Evolutionary conservation across 2,888 invertebrate genomes (phyloP).

Genomic region (Hypomecis punctinalis): DNA sequence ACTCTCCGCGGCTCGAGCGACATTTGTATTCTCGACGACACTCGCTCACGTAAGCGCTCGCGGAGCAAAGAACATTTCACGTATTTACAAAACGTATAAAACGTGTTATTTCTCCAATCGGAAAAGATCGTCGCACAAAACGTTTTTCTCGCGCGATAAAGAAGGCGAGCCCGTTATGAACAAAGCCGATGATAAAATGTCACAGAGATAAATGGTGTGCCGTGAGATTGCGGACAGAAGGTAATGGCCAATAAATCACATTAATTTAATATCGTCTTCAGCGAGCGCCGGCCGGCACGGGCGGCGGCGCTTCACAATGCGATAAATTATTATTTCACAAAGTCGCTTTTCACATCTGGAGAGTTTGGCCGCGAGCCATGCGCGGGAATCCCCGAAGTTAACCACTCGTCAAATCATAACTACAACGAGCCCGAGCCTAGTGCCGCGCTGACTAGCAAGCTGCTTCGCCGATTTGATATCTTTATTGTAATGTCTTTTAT

Average conservation of each 20-base stretch:
- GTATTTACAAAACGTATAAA: too few relatives aligned
- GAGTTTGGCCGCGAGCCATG: not conserved
- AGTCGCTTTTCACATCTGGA: constrained; percentile 1
- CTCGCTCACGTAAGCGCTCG: too few relatives aligned
- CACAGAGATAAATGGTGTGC: constrained; percentile 16
- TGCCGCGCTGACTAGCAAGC: too few relatives aligned
- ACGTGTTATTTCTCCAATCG: too few relatives aligned
- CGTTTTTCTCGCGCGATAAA: not conserved
- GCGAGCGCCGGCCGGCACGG: not conserved
- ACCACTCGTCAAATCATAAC: not conserved
- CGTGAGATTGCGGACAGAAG: constrained; percentile 24
- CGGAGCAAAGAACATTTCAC: too few relatives aligned
- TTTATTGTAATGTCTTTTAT: too few relatives aligned
- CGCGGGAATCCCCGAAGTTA: not conserved
- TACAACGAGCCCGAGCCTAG: too few relatives aligned
- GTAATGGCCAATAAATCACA: constrained; percentile 23
- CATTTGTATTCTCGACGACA: too few relatives aligned
- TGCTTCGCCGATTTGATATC: too few relatives aligned
- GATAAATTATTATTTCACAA: constrained; percentile 5
- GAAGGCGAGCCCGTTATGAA: not conserved
- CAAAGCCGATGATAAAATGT: constrained; percentile 1
- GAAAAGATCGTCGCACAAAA: not conserved
- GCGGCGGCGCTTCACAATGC: not conserved
- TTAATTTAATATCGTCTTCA: constrained; percentile 18
- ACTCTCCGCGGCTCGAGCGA: too few relatives aligned